Conservation (phyloP, 2,113 vertebrate species). For the Polypterus bichir region DNA sequence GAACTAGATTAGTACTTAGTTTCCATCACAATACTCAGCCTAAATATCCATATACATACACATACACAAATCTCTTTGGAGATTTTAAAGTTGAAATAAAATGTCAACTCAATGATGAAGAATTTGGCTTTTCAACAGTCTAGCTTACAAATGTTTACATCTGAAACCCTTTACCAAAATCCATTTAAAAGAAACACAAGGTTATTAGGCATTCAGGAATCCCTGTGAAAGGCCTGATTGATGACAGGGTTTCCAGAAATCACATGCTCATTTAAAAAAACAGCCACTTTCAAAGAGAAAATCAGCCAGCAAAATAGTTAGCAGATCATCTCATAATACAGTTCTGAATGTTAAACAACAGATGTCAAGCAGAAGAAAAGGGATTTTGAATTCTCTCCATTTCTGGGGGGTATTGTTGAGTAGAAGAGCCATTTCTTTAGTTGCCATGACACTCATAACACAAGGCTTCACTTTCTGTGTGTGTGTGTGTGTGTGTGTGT, state of each 20-base stretch:
- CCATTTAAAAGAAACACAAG: neutral
- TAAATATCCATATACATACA: too few species aligned
- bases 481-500: slow-evolving; percentile 36
- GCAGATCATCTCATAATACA: slow-evolving; percentile 66
- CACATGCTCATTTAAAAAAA: slow-evolving; percentile 33
- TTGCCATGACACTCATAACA: slow-evolving; percentile 76
- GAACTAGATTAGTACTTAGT: too few species aligned
- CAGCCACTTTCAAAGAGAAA: slow-evolving; percentile 37
- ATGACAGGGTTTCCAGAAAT: slow-evolving; percentile 42
- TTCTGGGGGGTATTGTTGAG: slow-evolving; percentile 54
- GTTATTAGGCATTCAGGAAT: slow-evolving; percentile 6
- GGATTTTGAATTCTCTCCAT: slow-evolving; percentile 59
- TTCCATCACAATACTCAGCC: too few species aligned
- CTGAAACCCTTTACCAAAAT: neutral
- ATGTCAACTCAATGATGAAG: too few species aligned
- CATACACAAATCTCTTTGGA: too few species aligned
- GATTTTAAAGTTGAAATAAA: too few species aligned
- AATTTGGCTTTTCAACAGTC: too few species aligned
- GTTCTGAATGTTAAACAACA: slow-evolving; percentile 77
- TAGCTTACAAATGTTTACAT: neutral
- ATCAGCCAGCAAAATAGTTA: slow-evolving; percentile 47
- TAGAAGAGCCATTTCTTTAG: slow-evolving; percentile 75
- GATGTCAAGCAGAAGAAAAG: slow-evolving; percentile 77
- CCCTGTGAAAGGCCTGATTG: slow-evolving; percentile 22
- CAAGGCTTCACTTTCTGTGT: slow-evolving; percentile 26